phyloP scores from a whole-genome alignment of 2,797 vertebrate genomes.

The Megalops cyprinoides region DNA sequence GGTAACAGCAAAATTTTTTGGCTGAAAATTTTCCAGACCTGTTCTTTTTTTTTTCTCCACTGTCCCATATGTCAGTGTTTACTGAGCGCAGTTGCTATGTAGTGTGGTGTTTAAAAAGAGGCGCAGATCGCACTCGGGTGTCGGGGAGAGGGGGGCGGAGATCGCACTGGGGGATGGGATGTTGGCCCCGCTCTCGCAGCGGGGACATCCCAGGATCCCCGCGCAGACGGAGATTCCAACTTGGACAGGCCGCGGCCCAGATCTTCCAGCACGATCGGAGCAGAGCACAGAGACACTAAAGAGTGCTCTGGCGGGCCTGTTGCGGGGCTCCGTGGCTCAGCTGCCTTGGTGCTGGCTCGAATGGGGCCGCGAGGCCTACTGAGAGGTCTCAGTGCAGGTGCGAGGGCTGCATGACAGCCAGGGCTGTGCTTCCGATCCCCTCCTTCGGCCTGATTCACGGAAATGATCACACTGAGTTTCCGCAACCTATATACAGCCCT shows the following conservation, averaged over 20 bases:
- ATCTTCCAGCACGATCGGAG: neutral
- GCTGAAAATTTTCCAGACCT: neutral
- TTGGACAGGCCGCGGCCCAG: constrained; percentile 20
- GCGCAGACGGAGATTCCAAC: constrained; percentile 42
- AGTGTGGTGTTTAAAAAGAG: constrained; percentile 22
- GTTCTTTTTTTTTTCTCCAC: constrained; percentile 7
- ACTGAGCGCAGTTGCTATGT: constrained; percentile 58
- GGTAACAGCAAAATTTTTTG: neutral
- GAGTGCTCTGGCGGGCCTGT: too few species aligned
- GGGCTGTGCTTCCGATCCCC: neutral
- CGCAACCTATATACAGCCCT: too few species aligned
- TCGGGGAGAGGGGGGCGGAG: neutral
- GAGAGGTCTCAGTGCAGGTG: too few species aligned
- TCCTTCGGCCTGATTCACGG: neutral
- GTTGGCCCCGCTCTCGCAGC: neutral
- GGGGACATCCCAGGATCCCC: constrained; percentile 50
- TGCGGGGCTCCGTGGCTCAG: neutral
- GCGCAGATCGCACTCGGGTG: constrained; percentile 25
- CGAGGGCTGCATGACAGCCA: neutral
- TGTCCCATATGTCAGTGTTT: constrained; percentile 55
- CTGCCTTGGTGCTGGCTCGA: constrained; percentile 29
- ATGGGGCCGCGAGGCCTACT: neutral
- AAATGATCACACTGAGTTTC: too few species aligned
- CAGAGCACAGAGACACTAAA: neutral
- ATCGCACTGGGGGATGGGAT: too few species aligned